Conservation (phyloP, 2,797 vertebrate genomes). For the Pygocentrus nattereri region DNA sequence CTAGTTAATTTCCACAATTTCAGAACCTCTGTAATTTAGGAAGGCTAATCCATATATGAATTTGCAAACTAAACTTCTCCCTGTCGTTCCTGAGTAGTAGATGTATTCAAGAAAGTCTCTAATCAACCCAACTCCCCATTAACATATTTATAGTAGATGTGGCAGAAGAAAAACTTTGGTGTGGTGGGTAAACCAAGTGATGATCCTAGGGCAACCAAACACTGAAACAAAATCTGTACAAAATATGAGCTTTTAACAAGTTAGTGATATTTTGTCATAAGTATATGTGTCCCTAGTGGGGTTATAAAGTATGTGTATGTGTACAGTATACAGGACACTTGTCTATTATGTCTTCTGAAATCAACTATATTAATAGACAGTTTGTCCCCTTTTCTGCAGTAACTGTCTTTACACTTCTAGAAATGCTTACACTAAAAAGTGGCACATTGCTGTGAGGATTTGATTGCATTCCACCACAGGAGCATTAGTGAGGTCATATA, state of each 20-base stretch:
- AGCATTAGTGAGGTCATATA: no score
- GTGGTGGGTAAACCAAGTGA: not conserved
- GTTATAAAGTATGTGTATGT: no score
- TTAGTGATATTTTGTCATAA: not conserved
- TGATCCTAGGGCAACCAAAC: not conserved
- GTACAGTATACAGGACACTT: no score
- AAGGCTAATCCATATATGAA: constrained; percentile 39
- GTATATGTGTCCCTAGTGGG: not conserved
- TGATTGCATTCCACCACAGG: no score
- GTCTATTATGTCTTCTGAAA: no score
- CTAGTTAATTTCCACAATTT: constrained; percentile 29
- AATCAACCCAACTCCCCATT: not conserved
- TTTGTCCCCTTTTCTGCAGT: no score
- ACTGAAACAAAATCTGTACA: not conserved
- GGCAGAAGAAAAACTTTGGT: not conserved
- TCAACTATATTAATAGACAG: no score
- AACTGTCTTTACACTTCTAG: no score
- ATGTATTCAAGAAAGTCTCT: not conserved
- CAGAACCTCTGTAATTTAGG: constrained; percentile 22
- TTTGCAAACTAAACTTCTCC: constrained; percentile 15
- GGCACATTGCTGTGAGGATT: no score
- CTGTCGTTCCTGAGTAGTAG: not conserved
- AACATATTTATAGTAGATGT: not conserved
- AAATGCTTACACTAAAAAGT: no score
- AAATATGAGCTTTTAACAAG: not conserved